Evolutionary conservation across 2,888 invertebrate genomes (phyloP).

Genomic region (Lycia hirtaria): DNA sequence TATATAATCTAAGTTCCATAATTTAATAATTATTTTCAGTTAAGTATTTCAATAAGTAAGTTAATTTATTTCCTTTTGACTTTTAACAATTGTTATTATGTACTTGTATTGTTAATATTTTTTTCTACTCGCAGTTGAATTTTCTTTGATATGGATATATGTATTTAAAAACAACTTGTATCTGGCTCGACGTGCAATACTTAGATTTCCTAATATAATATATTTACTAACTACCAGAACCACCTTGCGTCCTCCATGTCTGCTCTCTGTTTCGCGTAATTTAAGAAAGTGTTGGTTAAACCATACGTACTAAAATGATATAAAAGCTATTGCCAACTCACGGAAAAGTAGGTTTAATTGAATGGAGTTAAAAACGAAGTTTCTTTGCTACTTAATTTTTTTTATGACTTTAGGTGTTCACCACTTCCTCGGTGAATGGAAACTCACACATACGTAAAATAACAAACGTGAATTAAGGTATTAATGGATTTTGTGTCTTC

Average conservation of each 20-base stretch:
- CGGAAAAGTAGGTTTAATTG: neutral
- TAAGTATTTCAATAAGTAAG: no score
- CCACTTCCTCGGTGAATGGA: conserved; percentile 57
- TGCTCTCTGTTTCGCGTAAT: conserved; percentile 34
- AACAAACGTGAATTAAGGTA: conserved; percentile 27
- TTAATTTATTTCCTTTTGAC: no score
- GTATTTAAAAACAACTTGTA: no score
- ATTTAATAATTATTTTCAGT: no score
- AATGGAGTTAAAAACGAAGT: conserved; percentile 19
- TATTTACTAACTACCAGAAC: conserved; percentile 3
- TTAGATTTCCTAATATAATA: neutral
- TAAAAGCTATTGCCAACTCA: neutral
- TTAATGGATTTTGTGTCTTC: conserved; percentile 35
- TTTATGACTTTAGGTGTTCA: conserved; percentile 40
- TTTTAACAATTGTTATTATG: no score
- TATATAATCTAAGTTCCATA: no score
- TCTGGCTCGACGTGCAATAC: neutral
- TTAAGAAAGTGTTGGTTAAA: conserved; percentile 40
- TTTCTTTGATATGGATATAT: no score
- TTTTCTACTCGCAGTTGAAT: no score
- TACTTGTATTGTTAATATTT: no score
- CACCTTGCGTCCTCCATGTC: conserved; percentile 24
- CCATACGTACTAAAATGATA: conserved; percentile 6
- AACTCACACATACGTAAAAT: conserved; percentile 53
- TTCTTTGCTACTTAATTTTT: conserved; percentile 25